A percentile compares a stretch with the other conserved stretches of the same genome.
These are phyloP conservation scores for Sigmodon hispidus DNA, from an alignment of 2,113 vertebrate species.

Conservation along the genomic window DNA sequence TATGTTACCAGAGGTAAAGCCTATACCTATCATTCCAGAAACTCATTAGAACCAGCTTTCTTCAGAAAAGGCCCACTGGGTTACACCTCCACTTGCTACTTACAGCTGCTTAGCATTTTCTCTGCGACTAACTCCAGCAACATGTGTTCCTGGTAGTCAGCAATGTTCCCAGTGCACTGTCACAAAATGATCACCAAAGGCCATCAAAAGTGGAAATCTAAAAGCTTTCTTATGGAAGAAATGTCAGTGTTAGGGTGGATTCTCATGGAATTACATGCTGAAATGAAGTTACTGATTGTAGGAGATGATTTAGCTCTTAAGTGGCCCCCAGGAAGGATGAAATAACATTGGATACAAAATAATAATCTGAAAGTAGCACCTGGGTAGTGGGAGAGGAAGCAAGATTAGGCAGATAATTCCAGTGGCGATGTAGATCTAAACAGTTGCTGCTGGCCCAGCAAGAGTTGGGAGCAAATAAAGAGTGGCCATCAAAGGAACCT, in stretches of 20 bases:
- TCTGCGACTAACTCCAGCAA: neutral
- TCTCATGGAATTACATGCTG: slow-evolving; percentile 4
- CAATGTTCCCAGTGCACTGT: slow-evolving; percentile 21
- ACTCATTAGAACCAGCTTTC: neutral
- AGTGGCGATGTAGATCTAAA: neutral
- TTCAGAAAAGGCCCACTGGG: neutral
- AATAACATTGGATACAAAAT: neutral
- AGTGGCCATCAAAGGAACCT: neutral
- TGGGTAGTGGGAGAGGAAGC: neutral
- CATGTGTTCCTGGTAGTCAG: neutral
- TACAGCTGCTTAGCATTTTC: slow-evolving; percentile 45
- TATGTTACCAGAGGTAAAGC: neutral
- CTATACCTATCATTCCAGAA: neutral
- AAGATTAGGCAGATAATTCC: neutral
- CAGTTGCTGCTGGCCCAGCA: neutral
- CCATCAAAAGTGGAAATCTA: neutral
- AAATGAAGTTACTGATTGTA: neutral
- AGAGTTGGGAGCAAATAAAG: neutral
- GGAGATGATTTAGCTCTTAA: slow-evolving; percentile 13
- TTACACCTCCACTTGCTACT: neutral
- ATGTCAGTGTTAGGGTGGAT: neutral
- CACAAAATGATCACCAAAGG: neutral
- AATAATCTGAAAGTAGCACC: neutral
- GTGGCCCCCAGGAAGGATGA: slow-evolving; percentile 1
- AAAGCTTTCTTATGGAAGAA: slow-evolving; percentile 5